Conservation (phyloP, 2,797 vertebrate genomes). For the Tachyglossus aculeatus region DNA sequence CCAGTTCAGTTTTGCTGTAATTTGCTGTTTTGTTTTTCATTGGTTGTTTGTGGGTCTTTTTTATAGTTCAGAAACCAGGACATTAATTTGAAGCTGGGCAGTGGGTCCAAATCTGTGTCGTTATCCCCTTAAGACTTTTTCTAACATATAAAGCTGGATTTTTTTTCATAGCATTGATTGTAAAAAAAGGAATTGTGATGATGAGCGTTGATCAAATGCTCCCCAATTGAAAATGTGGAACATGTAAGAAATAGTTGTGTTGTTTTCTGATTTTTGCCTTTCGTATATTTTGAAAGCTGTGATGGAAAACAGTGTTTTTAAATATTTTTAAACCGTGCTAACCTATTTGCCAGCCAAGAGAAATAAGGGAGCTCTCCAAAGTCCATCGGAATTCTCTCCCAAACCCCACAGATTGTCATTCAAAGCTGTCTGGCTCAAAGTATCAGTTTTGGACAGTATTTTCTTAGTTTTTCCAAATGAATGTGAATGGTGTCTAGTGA, state of each 20-base stretch:
- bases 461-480: conserved; percentile 53
- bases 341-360: conserved; percentile 36
- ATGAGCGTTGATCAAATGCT: too few relatives aligned
- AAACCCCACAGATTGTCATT: conserved; percentile 40
- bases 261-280: conserved; percentile 15
- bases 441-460: conserved; percentile 59
- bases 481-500: conserved; percentile 50
- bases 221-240: conserved; percentile 32
- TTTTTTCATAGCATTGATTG: background rate
- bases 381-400: background rate
- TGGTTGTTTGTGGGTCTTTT: too few relatives aligned
- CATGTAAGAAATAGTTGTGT: conserved; percentile 33
- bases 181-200: too few relatives aligned
- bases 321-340: conserved; percentile 27
- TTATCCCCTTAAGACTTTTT: too few relatives aligned
- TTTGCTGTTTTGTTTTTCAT: too few relatives aligned
- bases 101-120: too few relatives aligned
- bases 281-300: background rate
- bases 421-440: conserved; percentile 51
- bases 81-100: too few relatives aligned
- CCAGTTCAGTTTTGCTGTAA: background rate
- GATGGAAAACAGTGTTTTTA: conserved; percentile 20
- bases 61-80: too few relatives aligned
- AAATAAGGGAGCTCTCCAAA: conserved; percentile 11
- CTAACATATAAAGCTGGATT: background rate